Conservation (phyloP, 2,113 vertebrate genomes). For the Pao palembangensis region DNA sequence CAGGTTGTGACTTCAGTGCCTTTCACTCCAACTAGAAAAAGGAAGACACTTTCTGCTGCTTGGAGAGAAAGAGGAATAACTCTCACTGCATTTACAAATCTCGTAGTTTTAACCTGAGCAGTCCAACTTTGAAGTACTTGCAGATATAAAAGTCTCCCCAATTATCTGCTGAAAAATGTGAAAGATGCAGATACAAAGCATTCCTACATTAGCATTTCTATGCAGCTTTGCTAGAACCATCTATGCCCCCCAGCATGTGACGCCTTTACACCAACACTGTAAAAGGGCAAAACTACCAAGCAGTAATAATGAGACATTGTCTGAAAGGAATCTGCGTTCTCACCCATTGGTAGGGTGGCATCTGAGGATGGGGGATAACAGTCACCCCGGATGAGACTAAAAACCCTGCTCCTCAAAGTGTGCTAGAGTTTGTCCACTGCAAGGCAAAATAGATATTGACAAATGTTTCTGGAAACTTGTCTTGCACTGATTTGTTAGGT, state of each 20-base stretch:
- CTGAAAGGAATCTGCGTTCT: neutral
- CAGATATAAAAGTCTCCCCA: conserved; percentile 2
- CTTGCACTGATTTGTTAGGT: neutral
- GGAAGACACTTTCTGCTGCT: neutral
- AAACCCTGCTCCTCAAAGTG: conserved; percentile 1
- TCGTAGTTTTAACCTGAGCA: conserved; percentile 1
- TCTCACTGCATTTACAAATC: conserved; percentile 5
- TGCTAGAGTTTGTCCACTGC: no score
- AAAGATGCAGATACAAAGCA: neutral
- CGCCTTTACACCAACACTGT: conserved; percentile 1
- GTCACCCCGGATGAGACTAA: conserved; percentile 6
- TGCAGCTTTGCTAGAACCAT: conserved; percentile 5
- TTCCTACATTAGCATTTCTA: neutral
- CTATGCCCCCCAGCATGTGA: neutral
- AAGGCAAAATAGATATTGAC: neutral
- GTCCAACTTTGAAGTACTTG: conserved; percentile 1
- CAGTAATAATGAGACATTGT: conserved; percentile 4
- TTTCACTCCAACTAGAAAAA: conserved; percentile 4
- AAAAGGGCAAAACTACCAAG: conserved; percentile 6
- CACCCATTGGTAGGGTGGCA: conserved; percentile 3
- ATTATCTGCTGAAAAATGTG: neutral
- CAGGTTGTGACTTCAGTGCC: conserved; percentile 1
- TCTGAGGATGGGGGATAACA: conserved; percentile 1
- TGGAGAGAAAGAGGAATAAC: neutral
- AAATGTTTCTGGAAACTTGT: neutral